phyloP scores from a whole-genome alignment of 2,797 vertebrate species.

The Pterois miles region DNA sequence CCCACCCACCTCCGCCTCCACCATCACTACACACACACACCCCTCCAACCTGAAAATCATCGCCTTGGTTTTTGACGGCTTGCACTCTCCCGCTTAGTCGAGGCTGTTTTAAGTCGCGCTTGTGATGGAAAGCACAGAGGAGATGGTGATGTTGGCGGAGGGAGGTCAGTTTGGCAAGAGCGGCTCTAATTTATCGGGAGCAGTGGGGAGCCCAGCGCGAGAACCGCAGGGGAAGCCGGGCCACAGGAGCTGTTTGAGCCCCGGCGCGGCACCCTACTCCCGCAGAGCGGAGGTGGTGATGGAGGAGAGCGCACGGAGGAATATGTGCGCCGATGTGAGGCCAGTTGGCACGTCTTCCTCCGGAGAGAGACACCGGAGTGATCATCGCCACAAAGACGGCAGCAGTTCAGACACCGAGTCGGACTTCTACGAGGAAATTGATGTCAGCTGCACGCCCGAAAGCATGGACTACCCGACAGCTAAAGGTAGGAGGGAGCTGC shows the following conservation, averaged over 20 bases:
- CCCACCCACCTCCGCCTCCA: conserved; percentile 28
- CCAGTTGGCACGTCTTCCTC: conserved; percentile 80
- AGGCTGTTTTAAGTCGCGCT: conserved; percentile 35
- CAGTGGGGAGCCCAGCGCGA: conserved; percentile 82
- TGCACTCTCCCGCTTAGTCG: conserved; percentile 50
- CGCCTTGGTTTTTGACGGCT: conserved; percentile 52
- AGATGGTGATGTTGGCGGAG: conserved; percentile 92
- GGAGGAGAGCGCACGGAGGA: conserved; percentile 85
- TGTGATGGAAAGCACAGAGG: conserved; percentile 94
- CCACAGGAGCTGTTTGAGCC: conserved; percentile 87
- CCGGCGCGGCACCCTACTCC: conserved; percentile 82
- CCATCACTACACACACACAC: conserved; percentile 33
- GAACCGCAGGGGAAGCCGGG: conserved; percentile 88
- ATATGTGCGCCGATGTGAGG: conserved; percentile 84
- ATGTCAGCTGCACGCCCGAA: conserved; percentile 98
- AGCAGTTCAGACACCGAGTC: conserved; percentile 98
- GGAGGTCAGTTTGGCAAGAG: conserved; percentile 90
- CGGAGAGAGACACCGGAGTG: conserved; percentile 70
- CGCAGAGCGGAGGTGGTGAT: conserved; percentile 77
- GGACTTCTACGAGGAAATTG: conserved; percentile 99
- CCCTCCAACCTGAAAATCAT: conserved; percentile 55
- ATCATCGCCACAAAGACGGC: conserved; percentile 87
- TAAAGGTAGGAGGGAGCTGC: conserved; percentile 85
- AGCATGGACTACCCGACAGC: conserved; percentile 92
- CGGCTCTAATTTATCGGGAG: conserved; percentile 86